A percentile compares a stretch with the other conserved stretches of the same genome.
These are phyloP conservation scores for Aphidius gifuensis DNA, from an alignment of 1,140 invertebrate genomes.

Conservation along the genomic window DNA sequence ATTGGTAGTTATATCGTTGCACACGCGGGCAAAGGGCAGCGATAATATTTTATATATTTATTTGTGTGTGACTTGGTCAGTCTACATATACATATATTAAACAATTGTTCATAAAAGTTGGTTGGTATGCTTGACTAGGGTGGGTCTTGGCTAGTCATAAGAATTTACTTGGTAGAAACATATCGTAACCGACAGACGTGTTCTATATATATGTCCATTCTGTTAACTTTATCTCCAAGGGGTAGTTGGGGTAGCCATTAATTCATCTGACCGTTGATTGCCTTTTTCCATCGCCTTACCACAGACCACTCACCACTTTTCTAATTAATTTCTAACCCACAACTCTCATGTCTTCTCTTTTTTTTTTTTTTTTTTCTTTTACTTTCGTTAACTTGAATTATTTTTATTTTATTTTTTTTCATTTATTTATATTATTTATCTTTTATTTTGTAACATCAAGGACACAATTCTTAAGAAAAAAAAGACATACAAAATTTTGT, in stretches of 20 bases:
- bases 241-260: slow-evolving; percentile 48
- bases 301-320: slow-evolving; percentile 40
- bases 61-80: background rate
- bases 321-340: slow-evolving; percentile 49
- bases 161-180: slow-evolving; percentile 36
- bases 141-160: slow-evolving; percentile 31
- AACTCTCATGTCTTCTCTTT: background rate
- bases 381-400: too few relatives aligned
- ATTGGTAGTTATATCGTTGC: slow-evolving; percentile 29
- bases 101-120: background rate
- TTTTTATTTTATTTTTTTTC: too few relatives aligned
- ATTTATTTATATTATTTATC: too few relatives aligned
- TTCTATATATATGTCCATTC: slow-evolving; percentile 3
- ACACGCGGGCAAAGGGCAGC: slow-evolving; percentile 10
- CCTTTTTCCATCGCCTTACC: slow-evolving; percentile 22
- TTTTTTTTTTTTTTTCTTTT: too few relatives aligned
- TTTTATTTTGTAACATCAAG: too few relatives aligned
- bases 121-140: background rate
- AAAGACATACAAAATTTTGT: too few relatives aligned
- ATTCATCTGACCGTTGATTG: slow-evolving; percentile 50
- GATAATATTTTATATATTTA: slow-evolving; percentile 14
- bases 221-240: slow-evolving; percentile 33
- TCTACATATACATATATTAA: background rate
- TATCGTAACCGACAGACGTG: slow-evolving; percentile 3
- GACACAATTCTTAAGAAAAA: too few relatives aligned